Evolutionary conservation across 2,113 vertebrate genomes (phyloP), one percentile per base, ranked within the genome.

Genomic region (Silurus glanis): DNA sequence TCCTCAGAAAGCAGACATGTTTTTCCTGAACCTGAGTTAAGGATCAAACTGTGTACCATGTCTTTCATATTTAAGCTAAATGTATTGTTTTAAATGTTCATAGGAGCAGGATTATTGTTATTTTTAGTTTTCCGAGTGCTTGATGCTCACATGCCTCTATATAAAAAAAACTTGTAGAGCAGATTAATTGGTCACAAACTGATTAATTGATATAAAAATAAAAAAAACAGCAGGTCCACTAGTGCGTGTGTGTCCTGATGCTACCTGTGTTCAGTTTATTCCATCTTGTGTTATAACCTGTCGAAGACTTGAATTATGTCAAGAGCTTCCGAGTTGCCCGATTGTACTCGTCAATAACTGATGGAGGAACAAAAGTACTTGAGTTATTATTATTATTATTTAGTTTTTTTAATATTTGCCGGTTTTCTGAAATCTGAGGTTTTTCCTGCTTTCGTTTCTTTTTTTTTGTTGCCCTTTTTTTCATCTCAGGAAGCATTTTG

Each of bases 321-420:
- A 51, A 51, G 2, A 55, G 21, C 51, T 55, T 6, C 74, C 55
- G 64, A 10, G 64, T 28, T 69, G 69, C 6, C 14, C 19, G 74
- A 14, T 0, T 76, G 23, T 55, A 8, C 3, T 14, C 51, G 25
- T n/a, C 0, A n/a, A 55, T 17, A 16, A 12, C 6, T 6, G 0
- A 78, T 55, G 23, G 12, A 0, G 2, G 23, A 4, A 76, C 12
- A 53, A 55, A 53, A 10, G 53, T 17, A 47, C 6, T 19, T 28
- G 28, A 56, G 94, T 94, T 97, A 97, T 37, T 37, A 98, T 97
- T 96, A 96, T 97, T 97, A 94, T 45, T 96, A n/a, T n/a, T n/a
- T n/a, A n/a, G n/a, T 94, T 93, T 97, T 96, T 97, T 94, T 92
- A 95, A 96, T 95, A 97, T 97, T 97, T 97, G 89, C 92, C 95